These are phyloP conservation scores for Pogonomyrmex californicus DNA, from an alignment of 1,140 invertebrate species.

Conservation along the genomic window DNA sequence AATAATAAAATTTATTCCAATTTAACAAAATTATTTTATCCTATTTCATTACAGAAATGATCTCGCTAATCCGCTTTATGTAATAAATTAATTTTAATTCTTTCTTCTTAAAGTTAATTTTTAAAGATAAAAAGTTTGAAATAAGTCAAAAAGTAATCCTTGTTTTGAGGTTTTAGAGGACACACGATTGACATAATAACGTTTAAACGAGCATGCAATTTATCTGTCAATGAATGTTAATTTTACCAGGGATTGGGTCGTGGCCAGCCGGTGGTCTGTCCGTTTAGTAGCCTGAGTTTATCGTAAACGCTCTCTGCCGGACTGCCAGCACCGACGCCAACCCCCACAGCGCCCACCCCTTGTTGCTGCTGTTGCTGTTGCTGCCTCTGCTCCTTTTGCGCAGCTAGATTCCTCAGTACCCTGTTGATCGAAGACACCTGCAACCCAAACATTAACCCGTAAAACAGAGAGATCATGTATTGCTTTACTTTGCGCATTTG, in stretches of 20 bases:
- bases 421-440: conserved; percentile 99
- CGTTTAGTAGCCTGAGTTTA: conserved; percentile 94
- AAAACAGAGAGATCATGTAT: neutral
- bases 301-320: conserved; percentile 92
- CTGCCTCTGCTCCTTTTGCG: conserved; percentile 94
- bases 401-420: conserved; percentile 97
- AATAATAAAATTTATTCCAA: too few species aligned
- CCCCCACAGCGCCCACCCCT: conserved; percentile 83
- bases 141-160: neutral
- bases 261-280: conserved; percentile 90
- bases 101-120: neutral
- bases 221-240: conserved; percentile 1
- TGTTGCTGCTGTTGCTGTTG: conserved; percentile 85
- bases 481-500: neutral
- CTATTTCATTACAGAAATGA: neutral
- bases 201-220: neutral
- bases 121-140: neutral
- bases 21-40: neutral
- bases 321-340: conserved; percentile 84
- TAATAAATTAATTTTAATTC: neutral
- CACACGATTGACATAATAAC: neutral
- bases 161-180: neutral
- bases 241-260: conserved; percentile 88
- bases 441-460: conserved; percentile 64
- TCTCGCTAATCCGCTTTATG: neutral